Percentiles rank a stretch among this genome's conserved stretches.
These are phyloP conservation scores for Acheta domesticus DNA, from an alignment of 2,888 invertebrate genomes.

Conservation along the genomic window DNA sequence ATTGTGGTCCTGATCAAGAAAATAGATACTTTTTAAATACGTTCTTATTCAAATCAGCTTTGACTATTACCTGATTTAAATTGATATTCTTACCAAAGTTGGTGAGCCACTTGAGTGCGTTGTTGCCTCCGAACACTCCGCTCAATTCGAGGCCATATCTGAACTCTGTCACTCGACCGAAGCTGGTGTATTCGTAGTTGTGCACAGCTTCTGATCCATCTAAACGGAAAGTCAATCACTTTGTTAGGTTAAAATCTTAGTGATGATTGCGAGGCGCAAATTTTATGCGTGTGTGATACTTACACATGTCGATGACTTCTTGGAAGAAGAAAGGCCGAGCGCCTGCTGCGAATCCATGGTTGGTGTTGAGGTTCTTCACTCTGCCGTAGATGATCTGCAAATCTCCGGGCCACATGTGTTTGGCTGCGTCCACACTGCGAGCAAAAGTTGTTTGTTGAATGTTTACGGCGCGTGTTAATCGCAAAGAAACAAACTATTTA, in stretches of 20 bases:
- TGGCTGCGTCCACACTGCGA: constrained; percentile 68
- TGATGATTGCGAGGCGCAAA: too few relatives aligned
- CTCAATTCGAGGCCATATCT: constrained; percentile 56
- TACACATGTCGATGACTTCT: constrained; percentile 65
- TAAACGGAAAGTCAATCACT: neutral
- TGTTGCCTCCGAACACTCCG: constrained; percentile 56
- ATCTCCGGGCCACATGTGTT: constrained; percentile 76
- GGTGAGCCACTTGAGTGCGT: constrained; percentile 60
- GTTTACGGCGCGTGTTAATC: neutral
- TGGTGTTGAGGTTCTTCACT: constrained; percentile 59
- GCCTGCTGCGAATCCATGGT: constrained; percentile 61
- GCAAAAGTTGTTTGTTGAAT: neutral
- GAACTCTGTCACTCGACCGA: constrained; percentile 77
- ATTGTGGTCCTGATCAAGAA: constrained; percentile 43
- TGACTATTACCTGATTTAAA: too few relatives aligned
- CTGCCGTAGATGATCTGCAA: constrained; percentile 62
- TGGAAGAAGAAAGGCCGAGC: constrained; percentile 68
- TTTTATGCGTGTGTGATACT: too few relatives aligned
- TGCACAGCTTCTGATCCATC: constrained; percentile 49
- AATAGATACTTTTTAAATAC: neutral
- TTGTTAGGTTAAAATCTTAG: too few relatives aligned
- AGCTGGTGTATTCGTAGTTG: constrained; percentile 45
- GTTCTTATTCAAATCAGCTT: too few relatives aligned
- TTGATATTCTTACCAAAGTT: constrained; percentile 52
- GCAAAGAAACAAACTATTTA: too few relatives aligned